These are phyloP conservation scores for Littorina saxatilis DNA, from an alignment of 1,140 invertebrate species.

Conservation along the genomic window DNA sequence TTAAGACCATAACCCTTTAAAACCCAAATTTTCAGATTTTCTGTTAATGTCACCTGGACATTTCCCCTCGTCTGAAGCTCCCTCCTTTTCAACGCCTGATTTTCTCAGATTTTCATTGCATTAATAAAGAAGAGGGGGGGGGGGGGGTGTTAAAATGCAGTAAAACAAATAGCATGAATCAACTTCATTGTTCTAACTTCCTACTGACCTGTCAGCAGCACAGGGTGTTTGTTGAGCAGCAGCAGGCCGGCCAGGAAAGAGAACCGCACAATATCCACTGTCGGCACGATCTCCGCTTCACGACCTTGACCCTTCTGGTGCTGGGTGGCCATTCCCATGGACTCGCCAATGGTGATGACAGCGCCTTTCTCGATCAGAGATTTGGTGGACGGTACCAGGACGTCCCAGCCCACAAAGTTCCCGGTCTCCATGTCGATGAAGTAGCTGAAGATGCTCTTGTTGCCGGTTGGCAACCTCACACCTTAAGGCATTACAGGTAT, in stretches of 20 bases:
- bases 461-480: constrained; percentile 73
- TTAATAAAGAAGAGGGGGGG: too few relatives aligned
- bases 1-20: too few relatives aligned
- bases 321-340: constrained; percentile 64
- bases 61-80: too few relatives aligned
- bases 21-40: too few relatives aligned
- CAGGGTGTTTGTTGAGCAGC: constrained; percentile 70
- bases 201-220: constrained; percentile 71
- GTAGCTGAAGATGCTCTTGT: constrained; percentile 73
- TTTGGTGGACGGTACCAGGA: constrained; percentile 71
- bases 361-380: constrained; percentile 73
- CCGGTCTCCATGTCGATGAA: constrained; percentile 75
- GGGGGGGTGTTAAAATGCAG: too few relatives aligned
- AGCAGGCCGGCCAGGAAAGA: constrained; percentile 73
- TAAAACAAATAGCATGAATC: too few relatives aligned
- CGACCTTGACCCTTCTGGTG: constrained; percentile 60
- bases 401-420: constrained; percentile 73
- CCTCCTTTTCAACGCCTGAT: too few relatives aligned
- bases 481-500: constrained; percentile 59
- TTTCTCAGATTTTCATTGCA: too few relatives aligned
- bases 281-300: constrained; percentile 70
- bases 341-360: constrained; percentile 72
- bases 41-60: too few relatives aligned
- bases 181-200: too few relatives aligned
- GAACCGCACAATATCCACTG: constrained; percentile 74